Conservation (phyloP, 2,797 vertebrate genomes). For the Crocidura indochinensis region DNA sequence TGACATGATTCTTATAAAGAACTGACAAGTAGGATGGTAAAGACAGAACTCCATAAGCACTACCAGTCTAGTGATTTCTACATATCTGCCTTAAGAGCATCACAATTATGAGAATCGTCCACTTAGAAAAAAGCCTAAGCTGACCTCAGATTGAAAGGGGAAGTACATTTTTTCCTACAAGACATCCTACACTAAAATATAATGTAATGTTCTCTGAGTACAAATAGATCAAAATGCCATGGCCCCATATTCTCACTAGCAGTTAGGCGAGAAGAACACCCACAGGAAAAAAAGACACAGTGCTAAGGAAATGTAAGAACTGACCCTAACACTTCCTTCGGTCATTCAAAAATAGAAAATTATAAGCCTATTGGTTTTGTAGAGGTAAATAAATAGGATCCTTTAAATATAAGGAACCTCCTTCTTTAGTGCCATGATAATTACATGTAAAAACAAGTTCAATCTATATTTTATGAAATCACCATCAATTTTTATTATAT, state of each 20-base stretch:
- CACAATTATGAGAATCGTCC: neutral
- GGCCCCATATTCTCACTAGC: slow-evolving; percentile 33
- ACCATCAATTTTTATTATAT: neutral
- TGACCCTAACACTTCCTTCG: neutral
- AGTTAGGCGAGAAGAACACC: neutral
- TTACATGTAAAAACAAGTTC: slow-evolving; percentile 45
- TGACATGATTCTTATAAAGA: neutral
- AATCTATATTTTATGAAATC: slow-evolving; percentile 33
- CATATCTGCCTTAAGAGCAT: neutral
- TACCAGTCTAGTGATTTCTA: neutral
- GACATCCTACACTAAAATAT: neutral
- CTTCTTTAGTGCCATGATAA: slow-evolving; percentile 37
- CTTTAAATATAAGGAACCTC: slow-evolving; percentile 34
- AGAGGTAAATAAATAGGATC: neutral
- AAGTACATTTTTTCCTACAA: neutral
- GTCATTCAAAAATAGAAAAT: slow-evolving; percentile 24
- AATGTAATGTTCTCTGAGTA: neutral
- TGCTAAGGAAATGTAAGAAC: neutral
- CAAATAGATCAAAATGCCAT: neutral
- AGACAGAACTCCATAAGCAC: slow-evolving; percentile 5
- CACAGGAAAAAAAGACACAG: slow-evolving; percentile 20
- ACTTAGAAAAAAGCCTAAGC: neutral
- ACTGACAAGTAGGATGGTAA: neutral
- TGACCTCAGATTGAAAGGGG: neutral
- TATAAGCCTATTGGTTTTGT: neutral